Evolutionary conservation across 2,797 vertebrate genomes (phyloP).

Genomic region (Allobates femoralis): DNA sequence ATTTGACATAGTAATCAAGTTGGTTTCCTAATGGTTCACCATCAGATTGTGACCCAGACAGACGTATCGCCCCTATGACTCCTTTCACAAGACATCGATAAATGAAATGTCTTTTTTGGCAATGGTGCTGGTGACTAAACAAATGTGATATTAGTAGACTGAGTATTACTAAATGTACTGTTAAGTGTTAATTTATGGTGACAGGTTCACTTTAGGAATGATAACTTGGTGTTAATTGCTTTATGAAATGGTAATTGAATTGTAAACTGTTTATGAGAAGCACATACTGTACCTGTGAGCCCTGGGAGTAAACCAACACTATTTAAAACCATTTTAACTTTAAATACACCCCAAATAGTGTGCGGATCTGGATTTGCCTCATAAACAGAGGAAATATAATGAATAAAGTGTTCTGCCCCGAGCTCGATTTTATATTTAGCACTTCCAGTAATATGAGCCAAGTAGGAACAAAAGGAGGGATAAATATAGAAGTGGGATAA

Average conservation of each 20-base stretch:
- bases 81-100: too few relatives aligned
- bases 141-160: too few relatives aligned
- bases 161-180: neutral
- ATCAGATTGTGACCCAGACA: too few relatives aligned
- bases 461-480: conserved; percentile 86
- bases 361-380: conserved; percentile 27
- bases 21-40: too few relatives aligned
- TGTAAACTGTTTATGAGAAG: neutral
- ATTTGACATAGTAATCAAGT: too few relatives aligned
- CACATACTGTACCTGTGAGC: neutral
- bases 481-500: conserved; percentile 80
- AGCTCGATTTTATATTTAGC: conserved; percentile 85
- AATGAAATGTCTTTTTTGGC: too few relatives aligned
- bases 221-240: neutral
- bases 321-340: conserved; percentile 38
- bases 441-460: conserved; percentile 89
- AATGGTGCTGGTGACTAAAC: too few relatives aligned
- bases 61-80: too few relatives aligned
- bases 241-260: neutral
- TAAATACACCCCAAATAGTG: conserved; percentile 40
- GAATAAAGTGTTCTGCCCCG: conserved; percentile 86
- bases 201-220: neutral
- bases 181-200: neutral
- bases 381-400: conserved; percentile 90
- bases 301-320: conserved; percentile 11